phyloP scores from a whole-genome alignment of 2,888 invertebrate species.

The Dusona sp. region DNA sequence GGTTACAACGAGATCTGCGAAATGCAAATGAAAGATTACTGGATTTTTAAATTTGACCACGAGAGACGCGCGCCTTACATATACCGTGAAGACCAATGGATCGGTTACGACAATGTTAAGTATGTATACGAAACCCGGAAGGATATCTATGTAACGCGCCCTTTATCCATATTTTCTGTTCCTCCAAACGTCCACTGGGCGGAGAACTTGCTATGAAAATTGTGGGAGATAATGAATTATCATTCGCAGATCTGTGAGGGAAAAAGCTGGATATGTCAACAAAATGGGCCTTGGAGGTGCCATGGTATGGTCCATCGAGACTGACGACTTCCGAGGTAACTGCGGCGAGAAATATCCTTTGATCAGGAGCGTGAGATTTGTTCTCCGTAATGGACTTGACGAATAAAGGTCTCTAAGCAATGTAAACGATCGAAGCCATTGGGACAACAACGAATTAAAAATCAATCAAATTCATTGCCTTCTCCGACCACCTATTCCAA shows the following conservation, averaged over 20 bases:
- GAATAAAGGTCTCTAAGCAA: neutral
- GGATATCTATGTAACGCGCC: too few species aligned
- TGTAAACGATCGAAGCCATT: neutral
- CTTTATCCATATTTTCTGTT: neutral
- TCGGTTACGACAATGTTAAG: constrained; percentile 78
- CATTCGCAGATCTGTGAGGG: constrained; percentile 83
- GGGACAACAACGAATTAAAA: neutral
- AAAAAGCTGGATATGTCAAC: constrained; percentile 80
- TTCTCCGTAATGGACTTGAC: constrained; percentile 70
- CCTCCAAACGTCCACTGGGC: neutral
- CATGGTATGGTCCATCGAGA: constrained; percentile 93
- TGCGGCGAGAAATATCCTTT: constrained; percentile 88
- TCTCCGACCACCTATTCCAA: neutral
- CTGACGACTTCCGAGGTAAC: constrained; percentile 89
- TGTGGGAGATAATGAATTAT: neutral
- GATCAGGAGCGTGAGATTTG: constrained; percentile 86
- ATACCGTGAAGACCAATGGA: constrained; percentile 77
- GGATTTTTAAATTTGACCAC: constrained; percentile 82
- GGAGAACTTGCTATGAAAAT: neutral
- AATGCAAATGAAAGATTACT: constrained; percentile 71
- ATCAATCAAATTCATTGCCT: neutral
- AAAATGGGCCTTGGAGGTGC: constrained; percentile 86
- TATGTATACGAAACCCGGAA: constrained; percentile 63
- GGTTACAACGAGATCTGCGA: constrained; percentile 89
- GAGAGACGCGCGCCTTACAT: constrained; percentile 85